Conservation (phyloP, 1,140 invertebrate species). For the Nasonia giraulti region DNA sequence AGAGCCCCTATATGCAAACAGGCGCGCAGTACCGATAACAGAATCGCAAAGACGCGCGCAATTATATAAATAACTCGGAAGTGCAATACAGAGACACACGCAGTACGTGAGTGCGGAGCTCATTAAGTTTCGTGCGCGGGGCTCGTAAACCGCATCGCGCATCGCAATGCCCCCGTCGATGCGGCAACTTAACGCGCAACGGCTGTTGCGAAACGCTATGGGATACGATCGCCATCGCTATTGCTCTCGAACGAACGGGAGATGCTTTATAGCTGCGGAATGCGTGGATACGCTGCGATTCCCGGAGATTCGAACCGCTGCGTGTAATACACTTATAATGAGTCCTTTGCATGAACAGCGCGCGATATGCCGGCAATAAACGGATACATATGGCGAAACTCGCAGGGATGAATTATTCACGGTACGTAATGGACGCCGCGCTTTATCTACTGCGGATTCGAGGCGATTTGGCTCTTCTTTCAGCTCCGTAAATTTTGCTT, state of each 20-base stretch:
- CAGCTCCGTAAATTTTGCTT: too few species aligned
- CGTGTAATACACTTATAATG: constrained; percentile 33
- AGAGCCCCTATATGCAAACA: not conserved
- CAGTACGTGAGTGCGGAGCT: not conserved
- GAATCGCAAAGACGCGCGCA: not conserved
- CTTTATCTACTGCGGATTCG: too few species aligned
- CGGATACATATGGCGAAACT: constrained; percentile 2
- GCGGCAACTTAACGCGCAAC: constrained; percentile 27
- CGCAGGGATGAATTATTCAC: not conserved
- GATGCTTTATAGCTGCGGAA: constrained; percentile 15
- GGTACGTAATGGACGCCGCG: too few species aligned
- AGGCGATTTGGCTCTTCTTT: too few species aligned
- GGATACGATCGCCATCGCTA: constrained; percentile 26
- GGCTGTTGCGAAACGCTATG: constrained; percentile 6
- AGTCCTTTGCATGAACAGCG: constrained; percentile 8
- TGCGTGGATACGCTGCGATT: not conserved
- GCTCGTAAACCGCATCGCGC: constrained; percentile 34
- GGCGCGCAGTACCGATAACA: not conserved
- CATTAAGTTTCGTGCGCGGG: not conserved
- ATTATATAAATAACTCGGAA: constrained; percentile 23
- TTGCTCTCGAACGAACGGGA: constrained; percentile 9
- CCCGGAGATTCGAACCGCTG: not conserved
- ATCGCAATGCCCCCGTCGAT: not conserved
- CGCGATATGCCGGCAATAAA: constrained; percentile 14
- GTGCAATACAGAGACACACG: too few species aligned